Percentiles rank a stretch among this genome's conserved stretches.
Conservation (phyloP, 1,140 invertebrate species). For the Drosophila mauritiana region DNA sequence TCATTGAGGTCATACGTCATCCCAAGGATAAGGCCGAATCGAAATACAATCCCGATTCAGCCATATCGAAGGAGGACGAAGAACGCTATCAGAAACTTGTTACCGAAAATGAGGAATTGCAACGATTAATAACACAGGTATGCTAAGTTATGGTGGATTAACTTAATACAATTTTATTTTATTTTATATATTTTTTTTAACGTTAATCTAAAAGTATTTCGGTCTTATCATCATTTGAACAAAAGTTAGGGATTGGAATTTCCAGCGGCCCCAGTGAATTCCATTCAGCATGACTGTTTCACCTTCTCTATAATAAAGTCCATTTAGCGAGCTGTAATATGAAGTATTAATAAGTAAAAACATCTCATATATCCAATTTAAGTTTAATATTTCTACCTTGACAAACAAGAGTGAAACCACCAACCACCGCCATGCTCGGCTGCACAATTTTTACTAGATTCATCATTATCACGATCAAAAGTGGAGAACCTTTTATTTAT, state of each 20-base stretch:
- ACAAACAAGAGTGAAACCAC: slow-evolving; percentile 4
- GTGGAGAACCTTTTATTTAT: neutral
- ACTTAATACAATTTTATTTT: too few species aligned
- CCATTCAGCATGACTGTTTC: neutral
- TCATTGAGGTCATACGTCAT: slow-evolving; percentile 93
- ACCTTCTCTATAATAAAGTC: neutral
- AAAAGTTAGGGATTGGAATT: neutral
- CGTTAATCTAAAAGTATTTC: neutral
- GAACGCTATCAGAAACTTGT: slow-evolving; percentile 97
- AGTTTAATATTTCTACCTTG: neutral
- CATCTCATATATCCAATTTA: too few species aligned
- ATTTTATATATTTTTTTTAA: neutral
- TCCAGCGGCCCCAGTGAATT: neutral
- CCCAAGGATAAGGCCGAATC: slow-evolving; percentile 93
- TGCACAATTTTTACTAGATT: neutral
- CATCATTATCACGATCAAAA: slow-evolving; percentile 1
- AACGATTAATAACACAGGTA: slow-evolving; percentile 96
- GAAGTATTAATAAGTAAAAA: neutral
- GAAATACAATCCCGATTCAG: slow-evolving; percentile 93
- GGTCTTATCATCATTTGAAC: neutral
- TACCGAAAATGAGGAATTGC: slow-evolving; percentile 97
- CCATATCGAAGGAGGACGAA: slow-evolving; percentile 97
- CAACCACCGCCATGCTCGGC: neutral
- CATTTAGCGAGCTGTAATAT: slow-evolving; percentile 9
- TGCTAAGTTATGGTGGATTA: slow-evolving; percentile 32